phyloP scores from a whole-genome alignment of 2,113 vertebrate species.

The Sylvia atricapilla region DNA sequence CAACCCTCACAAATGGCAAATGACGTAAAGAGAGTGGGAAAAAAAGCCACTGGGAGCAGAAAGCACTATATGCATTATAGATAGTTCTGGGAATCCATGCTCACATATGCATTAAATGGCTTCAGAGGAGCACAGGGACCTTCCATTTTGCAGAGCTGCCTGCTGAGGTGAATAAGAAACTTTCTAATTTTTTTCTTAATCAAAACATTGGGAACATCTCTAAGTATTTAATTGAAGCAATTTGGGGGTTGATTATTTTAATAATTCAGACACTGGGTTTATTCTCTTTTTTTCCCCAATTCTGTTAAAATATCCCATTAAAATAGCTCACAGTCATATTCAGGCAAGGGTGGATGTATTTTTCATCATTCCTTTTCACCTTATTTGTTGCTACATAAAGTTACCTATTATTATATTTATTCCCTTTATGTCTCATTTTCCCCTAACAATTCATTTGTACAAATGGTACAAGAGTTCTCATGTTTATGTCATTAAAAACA shows the following conservation, averaged over 20 bases:
- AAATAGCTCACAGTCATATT: background rate
- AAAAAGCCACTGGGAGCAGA: slow-evolving; percentile 79
- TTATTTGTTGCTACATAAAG: background rate
- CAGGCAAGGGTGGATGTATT: background rate
- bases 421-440: background rate
- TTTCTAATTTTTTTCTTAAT: slow-evolving; percentile 38
- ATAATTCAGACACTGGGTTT: background rate
- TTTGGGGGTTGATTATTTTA: slow-evolving; percentile 1
- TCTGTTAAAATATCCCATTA: background rate
- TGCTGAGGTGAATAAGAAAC: slow-evolving; percentile 45
- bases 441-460: background rate
- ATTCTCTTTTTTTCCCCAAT: background rate
- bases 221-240: slow-evolving; percentile 46
- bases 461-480: background rate
- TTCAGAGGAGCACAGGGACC: slow-evolving; percentile 69
- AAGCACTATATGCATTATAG: slow-evolving; percentile 82
- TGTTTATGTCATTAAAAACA: background rate
- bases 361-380: background rate
- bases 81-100: slow-evolving; percentile 76
- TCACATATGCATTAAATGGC: slow-evolving; percentile 72
- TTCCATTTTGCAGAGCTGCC: slow-evolving; percentile 46
- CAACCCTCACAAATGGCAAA: slow-evolving; percentile 88
- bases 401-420: background rate
- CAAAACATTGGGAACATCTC: slow-evolving; percentile 16
- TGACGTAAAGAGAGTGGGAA: slow-evolving; percentile 90